Base-by-base conservation (phyloP, 2,888 invertebrate species). In the Diarsia mendica region DNA sequence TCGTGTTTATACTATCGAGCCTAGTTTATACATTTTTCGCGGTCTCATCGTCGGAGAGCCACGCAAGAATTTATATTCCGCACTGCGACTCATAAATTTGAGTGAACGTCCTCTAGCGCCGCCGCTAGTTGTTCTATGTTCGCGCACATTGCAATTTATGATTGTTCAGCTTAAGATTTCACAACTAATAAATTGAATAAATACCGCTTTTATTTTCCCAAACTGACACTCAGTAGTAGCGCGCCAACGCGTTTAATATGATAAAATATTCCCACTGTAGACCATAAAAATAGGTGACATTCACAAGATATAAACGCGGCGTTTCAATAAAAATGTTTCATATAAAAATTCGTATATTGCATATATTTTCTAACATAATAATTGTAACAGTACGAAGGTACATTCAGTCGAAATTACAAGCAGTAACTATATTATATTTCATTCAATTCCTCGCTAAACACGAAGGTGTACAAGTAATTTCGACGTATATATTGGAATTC, bases 1-100 rank as follows among this genome's bases (percentile, higher is more conserved):
- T 28, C 51, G 23, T 72, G 72, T 81, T 85, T 83, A 79, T 82
- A 75, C 73, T 85, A 82, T 85, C 71, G 76, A 85, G 90, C 87
- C 90, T 90, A 91, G 91, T 91, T 91, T 90, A 91, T 92, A 92
- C 83, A 91, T 93, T 94, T 94, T 93, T 94, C 86, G 92, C 86
- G 92, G 91, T 92, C 90, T 91, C 93, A 90, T 91, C 91, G 91
- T 85, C 80, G 90, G 91, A 90, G 91, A 91, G 91, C 92, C 90
- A 92, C 91, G 91, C 92, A 92, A 93, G 94, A 94, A 95, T 95
- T 95, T 95, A 95, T 95, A 94, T 95, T 94, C 95, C 95, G 95
- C 95, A 96, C 84, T 96, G 95, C 95, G 95, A 94, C 95, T 94
- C 95, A 95, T 96, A 96, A 96, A 95, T 96, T 94, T 93, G 93